Conservation (phyloP, 2,888 invertebrate species). For the Pasiphila rectangulata region DNA sequence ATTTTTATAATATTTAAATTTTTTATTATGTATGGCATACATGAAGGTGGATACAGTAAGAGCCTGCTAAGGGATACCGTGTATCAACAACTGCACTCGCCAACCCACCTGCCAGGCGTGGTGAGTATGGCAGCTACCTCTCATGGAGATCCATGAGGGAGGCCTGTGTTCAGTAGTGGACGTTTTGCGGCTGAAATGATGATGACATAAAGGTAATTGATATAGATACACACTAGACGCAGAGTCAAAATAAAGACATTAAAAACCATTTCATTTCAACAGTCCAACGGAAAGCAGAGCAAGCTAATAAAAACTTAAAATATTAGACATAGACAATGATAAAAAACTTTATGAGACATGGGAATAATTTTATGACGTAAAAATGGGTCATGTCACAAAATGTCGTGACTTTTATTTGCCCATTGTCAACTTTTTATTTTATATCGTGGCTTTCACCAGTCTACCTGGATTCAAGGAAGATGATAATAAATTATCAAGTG, state of each 20-base stretch:
- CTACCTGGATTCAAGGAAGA: constrained; percentile 59
- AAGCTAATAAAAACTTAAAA: constrained; percentile 62
- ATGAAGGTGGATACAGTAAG: too few species aligned
- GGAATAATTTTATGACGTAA: constrained; percentile 62
- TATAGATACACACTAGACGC: too few species aligned
- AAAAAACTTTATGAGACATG: constrained; percentile 57
- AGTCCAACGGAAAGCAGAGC: constrained; percentile 15
- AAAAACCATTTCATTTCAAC: constrained; percentile 12
- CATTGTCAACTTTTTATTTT: constrained; percentile 61
- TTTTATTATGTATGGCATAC: too few species aligned
- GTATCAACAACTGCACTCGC: too few species aligned
- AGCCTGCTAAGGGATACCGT: too few species aligned
- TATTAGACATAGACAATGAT: constrained; percentile 66
- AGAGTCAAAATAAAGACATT: constrained; percentile 5
- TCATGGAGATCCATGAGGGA: too few species aligned
- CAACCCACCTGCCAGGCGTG: too few species aligned
- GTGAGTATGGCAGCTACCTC: too few species aligned
- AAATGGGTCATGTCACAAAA: constrained; percentile 64
- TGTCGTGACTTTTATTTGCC: constrained; percentile 59
- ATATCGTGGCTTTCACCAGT: constrained; percentile 47
- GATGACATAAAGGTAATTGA: too few species aligned
- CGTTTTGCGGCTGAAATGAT: too few species aligned
- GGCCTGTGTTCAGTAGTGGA: too few species aligned
- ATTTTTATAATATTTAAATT: too few species aligned
- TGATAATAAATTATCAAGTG: constrained; percentile 62